Evolutionary conservation across 1,140 invertebrate species (phyloP).

Genomic region (Teleopsis dalmanni): DNA sequence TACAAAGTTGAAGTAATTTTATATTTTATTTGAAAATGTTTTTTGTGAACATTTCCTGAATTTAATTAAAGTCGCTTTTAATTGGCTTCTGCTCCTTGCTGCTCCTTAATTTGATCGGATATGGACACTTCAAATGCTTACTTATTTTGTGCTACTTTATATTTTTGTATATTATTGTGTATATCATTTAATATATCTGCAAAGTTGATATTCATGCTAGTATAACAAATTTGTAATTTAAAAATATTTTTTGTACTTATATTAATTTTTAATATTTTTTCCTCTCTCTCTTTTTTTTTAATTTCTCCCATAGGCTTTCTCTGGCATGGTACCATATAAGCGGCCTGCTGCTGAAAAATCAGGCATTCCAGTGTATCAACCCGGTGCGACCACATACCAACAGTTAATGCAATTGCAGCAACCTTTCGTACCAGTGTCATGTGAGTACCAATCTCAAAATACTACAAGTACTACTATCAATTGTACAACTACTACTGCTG

Average conservation of each 20-base stretch:
- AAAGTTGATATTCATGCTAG: too few relatives aligned
- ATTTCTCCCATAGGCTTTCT: conserved; percentile 65
- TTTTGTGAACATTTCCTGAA: too few relatives aligned
- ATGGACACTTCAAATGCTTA: too few relatives aligned
- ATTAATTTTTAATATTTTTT: background rate
- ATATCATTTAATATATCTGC: too few relatives aligned
- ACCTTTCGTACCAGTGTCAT: conserved; percentile 87
- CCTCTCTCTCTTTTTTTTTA: background rate
- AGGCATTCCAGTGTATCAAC: conserved; percentile 91
- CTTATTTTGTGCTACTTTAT: too few relatives aligned
- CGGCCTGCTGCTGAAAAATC: conserved; percentile 90
- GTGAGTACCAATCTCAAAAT: conserved; percentile 75
- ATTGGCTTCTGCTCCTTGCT: too few relatives aligned
- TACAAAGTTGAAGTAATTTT: too few relatives aligned
- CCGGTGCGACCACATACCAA: conserved; percentile 82
- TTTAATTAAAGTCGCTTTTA: too few relatives aligned
- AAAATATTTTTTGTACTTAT: background rate
- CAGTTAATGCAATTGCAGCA: conserved; percentile 92
- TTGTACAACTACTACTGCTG: conserved; percentile 13
- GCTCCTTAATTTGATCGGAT: too few relatives aligned
- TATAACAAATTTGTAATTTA: too few relatives aligned
- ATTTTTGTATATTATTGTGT: too few relatives aligned
- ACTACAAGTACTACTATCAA: conserved; percentile 41
- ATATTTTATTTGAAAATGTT: too few relatives aligned
- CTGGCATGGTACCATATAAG: conserved; percentile 90